These are phyloP conservation scores for Cheilinus undulatus DNA, from an alignment of 2,113 vertebrate species.

Conservation along the genomic window DNA sequence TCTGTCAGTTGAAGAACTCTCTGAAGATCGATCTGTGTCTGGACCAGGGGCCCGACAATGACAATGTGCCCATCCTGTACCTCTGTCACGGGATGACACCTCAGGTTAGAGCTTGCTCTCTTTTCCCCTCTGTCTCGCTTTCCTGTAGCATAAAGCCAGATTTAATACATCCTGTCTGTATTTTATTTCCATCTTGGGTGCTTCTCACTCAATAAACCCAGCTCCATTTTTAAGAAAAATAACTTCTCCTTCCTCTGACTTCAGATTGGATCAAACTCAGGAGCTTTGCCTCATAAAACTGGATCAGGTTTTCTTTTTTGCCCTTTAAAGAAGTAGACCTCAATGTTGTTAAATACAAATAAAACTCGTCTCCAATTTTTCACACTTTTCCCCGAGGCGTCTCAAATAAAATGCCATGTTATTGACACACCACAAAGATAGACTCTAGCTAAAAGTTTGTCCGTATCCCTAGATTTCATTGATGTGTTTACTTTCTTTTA, in stretches of 20 bases:
- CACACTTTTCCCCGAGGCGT: neutral
- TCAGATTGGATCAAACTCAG: constrained; percentile 35
- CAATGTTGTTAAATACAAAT: constrained; percentile 27
- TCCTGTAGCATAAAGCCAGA: neutral
- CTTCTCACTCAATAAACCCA: constrained; percentile 27
- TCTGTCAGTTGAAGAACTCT: constrained; percentile 92
- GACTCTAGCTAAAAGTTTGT: constrained; percentile 14
- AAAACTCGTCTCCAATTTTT: constrained; percentile 20
- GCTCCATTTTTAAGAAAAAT: constrained; percentile 27
- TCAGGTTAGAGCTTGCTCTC: constrained; percentile 86
- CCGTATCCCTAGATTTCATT: neutral
- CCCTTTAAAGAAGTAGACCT: constrained; percentile 24
- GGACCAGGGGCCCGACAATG: constrained; percentile 96
- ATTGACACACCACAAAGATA: constrained; percentile 1
- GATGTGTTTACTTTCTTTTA: neutral
- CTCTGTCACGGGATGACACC: constrained; percentile 98
- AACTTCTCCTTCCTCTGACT: neutral
- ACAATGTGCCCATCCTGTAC: constrained; percentile 97
- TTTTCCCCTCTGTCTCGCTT: neutral
- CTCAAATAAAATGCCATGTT: constrained; percentile 13
- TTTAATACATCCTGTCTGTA: constrained; percentile 36
- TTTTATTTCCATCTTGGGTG: constrained; percentile 27
- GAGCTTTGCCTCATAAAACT: constrained; percentile 16
- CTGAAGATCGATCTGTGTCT: constrained; percentile 96
- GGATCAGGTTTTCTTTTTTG: constrained; percentile 12